Percentiles rank a stretch among this genome's conserved stretches.
phyloP scores from a whole-genome alignment of 2,113 vertebrate species.

The Gorsachius goisagi region DNA sequence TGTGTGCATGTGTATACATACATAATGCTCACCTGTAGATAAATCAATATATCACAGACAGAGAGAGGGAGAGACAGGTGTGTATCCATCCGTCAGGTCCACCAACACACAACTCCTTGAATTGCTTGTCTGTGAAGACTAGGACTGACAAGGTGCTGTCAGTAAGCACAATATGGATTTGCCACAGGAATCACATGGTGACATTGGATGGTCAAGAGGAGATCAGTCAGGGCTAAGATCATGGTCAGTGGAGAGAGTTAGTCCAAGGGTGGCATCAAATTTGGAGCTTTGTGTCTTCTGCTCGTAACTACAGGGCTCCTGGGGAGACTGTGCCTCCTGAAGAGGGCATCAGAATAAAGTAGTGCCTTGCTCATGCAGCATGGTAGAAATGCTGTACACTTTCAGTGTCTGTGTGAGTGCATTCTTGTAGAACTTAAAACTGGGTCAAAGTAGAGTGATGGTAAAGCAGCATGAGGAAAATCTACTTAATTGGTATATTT shows the following conservation, averaged over 20 bases:
- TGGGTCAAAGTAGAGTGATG: background rate
- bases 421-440: background rate
- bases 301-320: background rate
- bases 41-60: background rate
- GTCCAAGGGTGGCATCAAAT: background rate
- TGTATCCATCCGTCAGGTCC: background rate
- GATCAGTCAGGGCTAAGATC: background rate
- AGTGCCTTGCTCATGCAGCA: background rate
- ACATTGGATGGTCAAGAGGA: background rate
- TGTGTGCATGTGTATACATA: background rate
- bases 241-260: background rate
- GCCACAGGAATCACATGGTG: rapidly evolving
- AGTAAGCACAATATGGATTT: background rate
- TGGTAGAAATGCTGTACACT: background rate
- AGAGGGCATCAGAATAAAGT: background rate
- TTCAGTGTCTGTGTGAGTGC: background rate
- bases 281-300: background rate
- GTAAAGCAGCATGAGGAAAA: background rate
- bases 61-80: background rate
- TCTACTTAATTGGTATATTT: background rate
- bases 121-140: background rate
- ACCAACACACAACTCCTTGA: background rate
- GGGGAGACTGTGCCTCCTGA: background rate
- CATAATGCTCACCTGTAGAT: background rate
- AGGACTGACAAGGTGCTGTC: background rate